Percentiles rank a stretch among this genome's conserved stretches.
Evolutionary conservation across 37 sponge, comb jelly and placozoan genomes (phyloP).

Genomic region (Cliona cf. orientalis): DNA sequence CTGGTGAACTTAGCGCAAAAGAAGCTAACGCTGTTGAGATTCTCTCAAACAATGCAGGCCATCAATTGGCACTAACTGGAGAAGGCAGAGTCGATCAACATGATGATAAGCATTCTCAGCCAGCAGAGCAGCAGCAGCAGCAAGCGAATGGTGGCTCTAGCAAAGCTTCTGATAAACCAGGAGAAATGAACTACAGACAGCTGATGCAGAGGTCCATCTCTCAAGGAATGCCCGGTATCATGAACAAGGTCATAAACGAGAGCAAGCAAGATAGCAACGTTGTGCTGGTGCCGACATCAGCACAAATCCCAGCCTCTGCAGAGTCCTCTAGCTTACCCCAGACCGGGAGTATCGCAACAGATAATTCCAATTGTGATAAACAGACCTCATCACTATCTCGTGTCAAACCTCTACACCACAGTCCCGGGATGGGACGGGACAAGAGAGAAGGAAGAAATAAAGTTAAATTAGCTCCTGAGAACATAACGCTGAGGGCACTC

Average conservation of each 20-base stretch:
- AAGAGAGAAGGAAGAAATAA: too few species aligned
- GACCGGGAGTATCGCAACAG: too few species aligned
- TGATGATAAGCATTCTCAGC: not conserved
- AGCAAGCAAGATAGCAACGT: too few species aligned
- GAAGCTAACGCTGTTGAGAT: not conserved
- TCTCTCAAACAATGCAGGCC: not conserved
- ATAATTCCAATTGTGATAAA: not conserved
- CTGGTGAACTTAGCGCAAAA: not conserved
- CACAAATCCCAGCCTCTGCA: too few species aligned
- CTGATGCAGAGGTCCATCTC: conserved; percentile 17
- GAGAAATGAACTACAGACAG: not conserved
- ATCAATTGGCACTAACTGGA: not conserved
- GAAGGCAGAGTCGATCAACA: too few species aligned
- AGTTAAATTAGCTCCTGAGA: too few species aligned
- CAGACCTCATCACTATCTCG: not conserved
- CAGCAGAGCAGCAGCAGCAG: not conserved
- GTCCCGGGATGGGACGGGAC: too few species aligned
- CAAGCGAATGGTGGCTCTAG: not conserved
- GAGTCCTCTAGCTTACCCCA: too few species aligned
- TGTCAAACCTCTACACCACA: too few species aligned
- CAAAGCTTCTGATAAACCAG: too few species aligned
- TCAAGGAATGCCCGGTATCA: conserved; percentile 15
- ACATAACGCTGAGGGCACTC: not conserved
- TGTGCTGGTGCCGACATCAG: too few species aligned
- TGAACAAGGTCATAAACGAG: conserved; percentile 14